Conservation (phyloP, 2,888 invertebrate genomes). For the Eupithecia centaureata region DNA sequence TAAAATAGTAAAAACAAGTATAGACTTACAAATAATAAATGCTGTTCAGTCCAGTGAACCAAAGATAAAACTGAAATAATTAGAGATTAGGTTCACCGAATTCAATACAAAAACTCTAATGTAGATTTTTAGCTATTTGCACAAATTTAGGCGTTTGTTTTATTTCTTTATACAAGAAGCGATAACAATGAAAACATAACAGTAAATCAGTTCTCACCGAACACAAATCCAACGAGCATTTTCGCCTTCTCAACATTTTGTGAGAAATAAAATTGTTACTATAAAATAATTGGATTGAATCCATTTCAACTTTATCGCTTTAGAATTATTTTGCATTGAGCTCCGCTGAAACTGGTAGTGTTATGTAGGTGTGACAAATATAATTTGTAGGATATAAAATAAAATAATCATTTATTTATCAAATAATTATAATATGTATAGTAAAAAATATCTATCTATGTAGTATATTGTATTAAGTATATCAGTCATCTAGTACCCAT, state of each 20-base stretch:
- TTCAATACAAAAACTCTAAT: background rate
- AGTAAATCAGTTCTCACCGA: slow-evolving; percentile 46
- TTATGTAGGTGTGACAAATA: background rate
- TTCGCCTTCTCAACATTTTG: slow-evolving; percentile 47
- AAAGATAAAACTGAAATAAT: slow-evolving; percentile 55
- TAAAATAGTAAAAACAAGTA: no score
- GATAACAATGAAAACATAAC: slow-evolving; percentile 3
- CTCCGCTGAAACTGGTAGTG: background rate
- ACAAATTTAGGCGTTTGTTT: background rate
- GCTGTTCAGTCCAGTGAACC: slow-evolving; percentile 54
- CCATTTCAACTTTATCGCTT: slow-evolving; percentile 23
- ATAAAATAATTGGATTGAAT: slow-evolving; percentile 30
- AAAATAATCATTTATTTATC: background rate
- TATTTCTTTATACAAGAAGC: background rate
- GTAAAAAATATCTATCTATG: no score
- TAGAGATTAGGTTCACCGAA: background rate
- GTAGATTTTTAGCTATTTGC: background rate
- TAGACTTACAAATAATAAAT: slow-evolving; percentile 59
- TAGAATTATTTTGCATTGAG: background rate
- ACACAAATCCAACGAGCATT: slow-evolving; percentile 50
- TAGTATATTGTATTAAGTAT: no score
- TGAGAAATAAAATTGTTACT: slow-evolving; percentile 11
- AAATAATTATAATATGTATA: background rate
- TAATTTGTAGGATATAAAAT: background rate
- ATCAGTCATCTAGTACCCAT: no score